phyloP scores from a whole-genome alignment of 92 coral and sea anemone species.

The Actinostola sp. region DNA sequence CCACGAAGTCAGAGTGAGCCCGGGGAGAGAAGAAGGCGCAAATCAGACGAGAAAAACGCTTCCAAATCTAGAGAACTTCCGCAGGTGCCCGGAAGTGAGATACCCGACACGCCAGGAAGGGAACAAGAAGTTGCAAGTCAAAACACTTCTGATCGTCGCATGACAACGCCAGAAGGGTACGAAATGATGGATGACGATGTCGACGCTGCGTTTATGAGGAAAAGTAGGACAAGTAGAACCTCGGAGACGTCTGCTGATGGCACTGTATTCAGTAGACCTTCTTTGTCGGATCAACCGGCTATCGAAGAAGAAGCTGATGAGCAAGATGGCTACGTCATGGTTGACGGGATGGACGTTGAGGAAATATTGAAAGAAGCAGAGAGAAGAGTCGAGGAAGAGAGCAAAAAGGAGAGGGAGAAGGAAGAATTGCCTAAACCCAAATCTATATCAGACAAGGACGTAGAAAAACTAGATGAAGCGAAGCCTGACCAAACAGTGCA shows the following conservation, averaged over 20 bases:
- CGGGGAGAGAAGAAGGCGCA: slow-evolving; percentile 9
- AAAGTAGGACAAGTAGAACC: slow-evolving; percentile 18
- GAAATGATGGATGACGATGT: slow-evolving; percentile 56
- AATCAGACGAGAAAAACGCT: slow-evolving; percentile 18
- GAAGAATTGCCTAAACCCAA: slow-evolving; percentile 9
- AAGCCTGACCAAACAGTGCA: neutral
- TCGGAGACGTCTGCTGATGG: slow-evolving; percentile 33
- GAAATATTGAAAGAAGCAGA: slow-evolving; percentile 54
- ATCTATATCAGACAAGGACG: neutral
- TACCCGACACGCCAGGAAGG: slow-evolving; percentile 6
- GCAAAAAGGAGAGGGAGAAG: slow-evolving; percentile 13
- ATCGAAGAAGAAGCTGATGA: slow-evolving; percentile 29
- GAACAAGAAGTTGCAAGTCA: slow-evolving; percentile 18
- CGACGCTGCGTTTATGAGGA: slow-evolving; percentile 8
- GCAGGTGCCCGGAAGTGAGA: slow-evolving; percentile 7
- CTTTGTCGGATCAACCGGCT: neutral
- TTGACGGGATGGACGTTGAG: slow-evolving; percentile 63
- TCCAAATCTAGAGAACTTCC: slow-evolving; percentile 15
- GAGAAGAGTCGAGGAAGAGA: slow-evolving; percentile 25
- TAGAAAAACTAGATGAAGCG: neutral
- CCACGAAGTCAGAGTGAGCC: slow-evolving; percentile 74
- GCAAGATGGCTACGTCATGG: slow-evolving; percentile 60
- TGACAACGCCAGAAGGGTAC: slow-evolving; percentile 72
- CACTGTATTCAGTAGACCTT: slow-evolving; percentile 14
- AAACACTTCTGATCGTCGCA: slow-evolving; percentile 26